Conservation (phyloP, 2,113 vertebrate species). For the Trogon surrucura region DNA sequence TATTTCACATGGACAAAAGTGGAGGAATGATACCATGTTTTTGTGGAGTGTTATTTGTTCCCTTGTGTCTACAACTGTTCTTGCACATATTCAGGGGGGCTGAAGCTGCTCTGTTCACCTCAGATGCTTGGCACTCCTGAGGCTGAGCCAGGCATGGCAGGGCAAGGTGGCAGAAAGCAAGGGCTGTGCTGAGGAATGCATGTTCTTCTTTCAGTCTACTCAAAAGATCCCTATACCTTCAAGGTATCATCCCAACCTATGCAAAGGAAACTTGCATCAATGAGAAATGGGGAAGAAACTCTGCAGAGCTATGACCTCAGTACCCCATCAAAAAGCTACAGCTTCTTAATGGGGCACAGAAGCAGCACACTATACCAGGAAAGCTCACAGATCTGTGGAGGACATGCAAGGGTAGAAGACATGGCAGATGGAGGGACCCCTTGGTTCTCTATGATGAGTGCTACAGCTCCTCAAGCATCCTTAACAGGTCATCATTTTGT, state of each 20-base stretch:
- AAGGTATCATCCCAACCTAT: neutral
- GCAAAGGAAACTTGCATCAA: neutral
- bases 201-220: neutral
- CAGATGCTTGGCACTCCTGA: neutral
- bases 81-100: neutral
- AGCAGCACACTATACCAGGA: neutral
- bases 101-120: neutral
- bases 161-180: neutral
- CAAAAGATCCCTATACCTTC: neutral
- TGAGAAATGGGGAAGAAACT: neutral
- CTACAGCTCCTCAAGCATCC: neutral
- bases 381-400: neutral
- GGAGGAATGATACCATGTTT: neutral
- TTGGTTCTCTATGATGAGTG: neutral
- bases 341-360: neutral
- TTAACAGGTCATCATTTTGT: neutral
- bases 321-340: neutral
- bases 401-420: neutral
- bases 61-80: neutral
- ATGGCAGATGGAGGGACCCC: neutral
- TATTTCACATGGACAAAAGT: neutral
- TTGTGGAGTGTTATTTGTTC: neutral
- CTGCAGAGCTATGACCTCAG: neutral
- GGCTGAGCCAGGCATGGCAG: neutral
- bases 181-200: accelerated